A percentile compares a stretch with the other conserved stretches of the same genome.
Conservation (phyloP, 1,140 invertebrate species). For the Diachasmimorpha longicaudata region DNA sequence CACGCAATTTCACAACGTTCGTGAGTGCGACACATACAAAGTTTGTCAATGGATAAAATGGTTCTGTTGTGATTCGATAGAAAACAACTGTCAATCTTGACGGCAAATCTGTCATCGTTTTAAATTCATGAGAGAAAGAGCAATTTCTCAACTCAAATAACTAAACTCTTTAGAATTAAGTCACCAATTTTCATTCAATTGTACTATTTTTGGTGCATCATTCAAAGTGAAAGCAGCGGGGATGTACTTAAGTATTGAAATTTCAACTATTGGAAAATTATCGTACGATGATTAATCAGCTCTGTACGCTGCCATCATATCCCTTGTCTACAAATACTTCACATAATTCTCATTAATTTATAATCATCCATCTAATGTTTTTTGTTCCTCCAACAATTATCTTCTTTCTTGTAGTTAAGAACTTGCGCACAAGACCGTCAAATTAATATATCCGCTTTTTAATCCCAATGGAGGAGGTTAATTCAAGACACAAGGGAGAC, state of each 20-base stretch:
- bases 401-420: background rate
- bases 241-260: background rate
- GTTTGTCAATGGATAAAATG: slow-evolving; percentile 14
- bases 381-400: background rate
- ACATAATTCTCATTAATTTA: background rate
- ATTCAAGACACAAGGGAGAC: slow-evolving; percentile 49
- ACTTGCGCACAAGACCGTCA: slow-evolving; percentile 32
- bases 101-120: slow-evolving; percentile 8
- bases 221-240: background rate
- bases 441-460: slow-evolving; percentile 64
- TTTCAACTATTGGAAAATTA: too few species aligned
- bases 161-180: background rate
- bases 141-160: background rate
- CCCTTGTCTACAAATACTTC: too few species aligned
- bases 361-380: background rate
- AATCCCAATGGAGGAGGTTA: slow-evolving; percentile 62
- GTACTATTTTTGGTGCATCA: background rate
- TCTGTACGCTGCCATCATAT: too few species aligned
- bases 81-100: slow-evolving; percentile 38
- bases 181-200: background rate
- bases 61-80: slow-evolving; percentile 39
- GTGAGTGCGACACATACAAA: background rate
- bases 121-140: slow-evolving; percentile 11
- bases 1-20: slow-evolving; percentile 20
- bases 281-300: too few species aligned